A percentile compares a stretch with the other conserved stretches of the same genome.
These are phyloP conservation scores for Mellivora capensis DNA, from an alignment of 2,113 vertebrate genomes.

Conservation along the genomic window DNA sequence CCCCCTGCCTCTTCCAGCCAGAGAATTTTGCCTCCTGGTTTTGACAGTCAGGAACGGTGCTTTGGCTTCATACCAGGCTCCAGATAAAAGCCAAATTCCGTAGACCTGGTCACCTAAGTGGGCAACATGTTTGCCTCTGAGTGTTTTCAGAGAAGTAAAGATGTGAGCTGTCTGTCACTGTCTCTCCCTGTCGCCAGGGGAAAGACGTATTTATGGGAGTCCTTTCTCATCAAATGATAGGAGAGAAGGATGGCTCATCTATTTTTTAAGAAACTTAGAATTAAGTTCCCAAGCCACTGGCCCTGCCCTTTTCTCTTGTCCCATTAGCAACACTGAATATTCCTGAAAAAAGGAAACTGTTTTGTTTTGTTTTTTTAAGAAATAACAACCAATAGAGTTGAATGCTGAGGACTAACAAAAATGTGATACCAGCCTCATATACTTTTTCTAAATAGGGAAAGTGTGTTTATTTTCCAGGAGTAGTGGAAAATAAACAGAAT, in stretches of 20 bases:
- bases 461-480: neutral
- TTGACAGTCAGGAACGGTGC: neutral
- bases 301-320: neutral
- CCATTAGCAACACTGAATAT: neutral
- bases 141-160: constrained; percentile 35
- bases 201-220: neutral
- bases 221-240: constrained; percentile 8
- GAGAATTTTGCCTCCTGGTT: constrained; percentile 36
- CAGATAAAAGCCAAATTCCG: neutral
- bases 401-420: neutral
- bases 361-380: neutral
- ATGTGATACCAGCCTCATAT: neutral
- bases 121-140: neutral
- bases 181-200: neutral
- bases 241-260: constrained; percentile 25
- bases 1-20: constrained; percentile 47
- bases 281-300: neutral
- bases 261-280: constrained; percentile 39
- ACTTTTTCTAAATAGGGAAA: neutral
- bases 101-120: neutral
- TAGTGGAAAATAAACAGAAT: neutral
- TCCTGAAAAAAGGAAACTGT: neutral
- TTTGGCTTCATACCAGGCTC: neutral
- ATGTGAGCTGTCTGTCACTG: constrained; percentile 13
- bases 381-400: neutral